phyloP scores from a whole-genome alignment of 2,888 invertebrate genomes.

The Ichneumoninae sp. region DNA sequence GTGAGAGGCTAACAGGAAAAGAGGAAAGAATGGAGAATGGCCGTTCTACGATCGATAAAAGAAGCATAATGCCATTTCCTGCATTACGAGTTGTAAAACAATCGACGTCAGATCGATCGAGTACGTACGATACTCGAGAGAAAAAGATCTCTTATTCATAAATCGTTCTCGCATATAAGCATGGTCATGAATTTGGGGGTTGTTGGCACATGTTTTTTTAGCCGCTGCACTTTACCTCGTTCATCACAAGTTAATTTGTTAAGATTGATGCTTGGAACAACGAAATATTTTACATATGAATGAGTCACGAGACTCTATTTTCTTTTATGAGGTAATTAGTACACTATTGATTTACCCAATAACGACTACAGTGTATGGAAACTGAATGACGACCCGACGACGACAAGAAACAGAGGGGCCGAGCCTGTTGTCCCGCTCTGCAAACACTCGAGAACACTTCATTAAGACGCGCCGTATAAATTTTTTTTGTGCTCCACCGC shows the following conservation, averaged over 20 bases:
- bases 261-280: not conserved
- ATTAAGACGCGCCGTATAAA: slow-evolving; percentile 38
- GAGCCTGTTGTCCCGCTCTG: slow-evolving; percentile 26
- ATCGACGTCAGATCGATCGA: not conserved
- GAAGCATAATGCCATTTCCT: slow-evolving; percentile 18
- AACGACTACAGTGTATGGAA: not conserved
- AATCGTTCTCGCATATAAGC: not conserved
- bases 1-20: slow-evolving; percentile 16
- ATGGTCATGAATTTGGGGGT: not conserved
- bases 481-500: no score
- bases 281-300: not conserved
- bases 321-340: no score
- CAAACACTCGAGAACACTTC: slow-evolving; percentile 46
- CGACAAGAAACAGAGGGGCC: slow-evolving; percentile 16
- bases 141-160: not conserved
- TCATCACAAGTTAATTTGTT: no score
- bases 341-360: not conserved
- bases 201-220: not conserved
- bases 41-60: slow-evolving; percentile 24
- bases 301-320: not conserved
- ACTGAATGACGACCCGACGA: slow-evolving; percentile 11
- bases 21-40: slow-evolving; percentile 17
- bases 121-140: not conserved
- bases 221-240: not conserved
- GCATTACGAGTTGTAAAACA: not conserved